Evolutionary conservation across 2,888 invertebrate genomes (phyloP), one percentile per base, ranked within the genome.

Genomic region (Ceraclea dissimilis): DNA sequence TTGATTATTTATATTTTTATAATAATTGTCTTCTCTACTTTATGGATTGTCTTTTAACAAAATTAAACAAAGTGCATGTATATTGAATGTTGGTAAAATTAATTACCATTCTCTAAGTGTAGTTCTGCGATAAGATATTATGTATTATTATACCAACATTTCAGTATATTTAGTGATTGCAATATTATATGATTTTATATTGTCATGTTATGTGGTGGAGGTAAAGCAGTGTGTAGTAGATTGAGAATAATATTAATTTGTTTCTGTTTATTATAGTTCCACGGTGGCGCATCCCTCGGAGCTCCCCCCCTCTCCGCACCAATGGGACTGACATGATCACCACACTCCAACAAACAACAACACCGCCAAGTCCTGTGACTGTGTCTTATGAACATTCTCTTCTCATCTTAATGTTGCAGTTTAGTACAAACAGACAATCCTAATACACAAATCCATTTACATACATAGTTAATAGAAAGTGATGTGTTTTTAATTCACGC

Each of bases 231-330:
- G 46, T 46, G 46, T 16, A 8, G 44, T 5, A 44, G 17, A 46
- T 43, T 43, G 4, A 18, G 4, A 46, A 6, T n/a, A 17, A 11
- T 26, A 26, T 26, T 26, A 26, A 26, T 26, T 26, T 26, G 26
- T 26, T 26, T 47, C 11, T 47, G 20, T 20, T 21, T 49, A 58
- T 67, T 86, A 65, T 86, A 97, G 97, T 83, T 93, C 96, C 69
- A 88, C 93, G 67, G 91, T 98, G 72, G 98, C 98, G 66, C 96
- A 97, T 76, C 93, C 95, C 60, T 94, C 94, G 64, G 97, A 98
- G 81, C 81, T 98, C 76, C 97, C 97, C 69, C 97, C 97, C 44
- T 96, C 96, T 68, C 97, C 97, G 65, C 95, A 96, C 76, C 92
- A 94, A 71, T 98, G 97, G 98, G 92, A 94, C 83, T 93, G 87